A percentile compares a stretch with the other conserved stretches of the same genome.
Evolutionary conservation across 2,888 invertebrate genomes (phyloP).

Genomic region (Bembecia ichneumoniformis): DNA sequence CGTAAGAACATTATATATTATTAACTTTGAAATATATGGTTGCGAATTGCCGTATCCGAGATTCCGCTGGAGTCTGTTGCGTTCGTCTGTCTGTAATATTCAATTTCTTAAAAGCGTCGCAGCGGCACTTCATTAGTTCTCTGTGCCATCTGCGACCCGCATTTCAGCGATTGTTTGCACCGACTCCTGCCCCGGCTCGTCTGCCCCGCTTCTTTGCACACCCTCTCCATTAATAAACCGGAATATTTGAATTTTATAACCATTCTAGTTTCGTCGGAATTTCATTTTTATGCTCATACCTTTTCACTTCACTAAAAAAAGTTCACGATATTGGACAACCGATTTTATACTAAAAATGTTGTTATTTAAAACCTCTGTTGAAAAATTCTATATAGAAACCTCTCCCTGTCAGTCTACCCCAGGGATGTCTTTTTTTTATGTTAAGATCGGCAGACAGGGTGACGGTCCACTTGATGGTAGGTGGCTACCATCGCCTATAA

Average conservation of each 20-base stretch:
- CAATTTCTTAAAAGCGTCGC: constrained; percentile 53
- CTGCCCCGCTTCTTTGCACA: constrained; percentile 18
- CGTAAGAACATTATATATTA: not conserved
- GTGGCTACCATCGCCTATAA: too few species aligned
- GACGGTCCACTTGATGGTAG: too few species aligned
- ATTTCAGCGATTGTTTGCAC: constrained; percentile 46
- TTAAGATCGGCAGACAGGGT: too few species aligned
- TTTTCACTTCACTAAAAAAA: not conserved
- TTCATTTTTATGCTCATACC: not conserved
- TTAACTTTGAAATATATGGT: not conserved
- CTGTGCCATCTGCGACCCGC: constrained; percentile 45
- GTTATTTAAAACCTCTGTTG: constrained; percentile 24
- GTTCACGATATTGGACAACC: not conserved
- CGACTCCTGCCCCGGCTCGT: constrained; percentile 21
- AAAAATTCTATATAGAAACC: too few species aligned
- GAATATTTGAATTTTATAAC: constrained; percentile 22
- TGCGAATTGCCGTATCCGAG: not conserved
- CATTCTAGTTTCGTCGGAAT: not conserved
- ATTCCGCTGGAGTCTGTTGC: not conserved
- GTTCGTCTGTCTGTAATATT: constrained; percentile 26
- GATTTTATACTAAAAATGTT: constrained; percentile 15
- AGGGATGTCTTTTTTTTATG: too few species aligned
- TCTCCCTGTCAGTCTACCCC: too few species aligned
- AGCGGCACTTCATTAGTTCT: constrained; percentile 54
- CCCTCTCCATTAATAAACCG: constrained; percentile 35